phyloP scores from a whole-genome alignment of 2,888 invertebrate genomes.

The Leptinotarsa haldemani region DNA sequence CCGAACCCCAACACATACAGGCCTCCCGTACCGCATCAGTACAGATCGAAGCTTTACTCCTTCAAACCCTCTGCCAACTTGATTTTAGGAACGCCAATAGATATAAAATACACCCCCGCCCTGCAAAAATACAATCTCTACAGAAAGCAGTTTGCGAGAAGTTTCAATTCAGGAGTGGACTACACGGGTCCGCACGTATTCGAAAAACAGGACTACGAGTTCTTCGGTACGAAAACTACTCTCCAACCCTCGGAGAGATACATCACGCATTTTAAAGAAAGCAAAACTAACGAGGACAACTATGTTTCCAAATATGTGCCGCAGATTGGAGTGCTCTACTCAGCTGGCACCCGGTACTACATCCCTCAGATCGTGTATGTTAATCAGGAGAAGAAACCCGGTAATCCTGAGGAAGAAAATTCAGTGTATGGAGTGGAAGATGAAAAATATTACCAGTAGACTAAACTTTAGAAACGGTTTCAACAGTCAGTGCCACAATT shows the following conservation, averaged over 20 bases:
- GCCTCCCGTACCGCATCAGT: constrained; percentile 60
- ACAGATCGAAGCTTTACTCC: constrained; percentile 56
- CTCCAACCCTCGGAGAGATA: constrained; percentile 53
- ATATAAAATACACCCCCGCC: constrained; percentile 59
- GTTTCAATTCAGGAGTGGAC: constrained; percentile 54
- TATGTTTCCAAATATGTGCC: constrained; percentile 55
- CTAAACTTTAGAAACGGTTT: constrained; percentile 28
- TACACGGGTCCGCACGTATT: constrained; percentile 64
- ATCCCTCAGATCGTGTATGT: constrained; percentile 61
- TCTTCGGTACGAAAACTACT: constrained; percentile 50
- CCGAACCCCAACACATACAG: constrained; percentile 62
- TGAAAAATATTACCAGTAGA: constrained; percentile 56
- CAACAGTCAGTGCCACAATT: constrained; percentile 33
- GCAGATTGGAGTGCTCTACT: constrained; percentile 63
- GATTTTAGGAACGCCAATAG: constrained; percentile 61
- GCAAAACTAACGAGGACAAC: constrained; percentile 15
- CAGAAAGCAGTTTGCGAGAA: constrained; percentile 55
- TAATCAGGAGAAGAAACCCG: constrained; percentile 32
- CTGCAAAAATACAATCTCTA: constrained; percentile 56
- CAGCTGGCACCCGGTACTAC: constrained; percentile 64
- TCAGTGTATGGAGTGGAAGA: constrained; percentile 62
- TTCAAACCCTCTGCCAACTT: constrained; percentile 57
- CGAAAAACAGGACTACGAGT: constrained; percentile 60
- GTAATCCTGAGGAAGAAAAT: constrained; percentile 55
- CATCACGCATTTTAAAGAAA: constrained; percentile 40